A percentile compares a stretch with the other conserved stretches of the same genome.
Evolutionary conservation across 2,797 vertebrate species (phyloP).

Genomic region (Myoxocephalus aenaeus): DNA sequence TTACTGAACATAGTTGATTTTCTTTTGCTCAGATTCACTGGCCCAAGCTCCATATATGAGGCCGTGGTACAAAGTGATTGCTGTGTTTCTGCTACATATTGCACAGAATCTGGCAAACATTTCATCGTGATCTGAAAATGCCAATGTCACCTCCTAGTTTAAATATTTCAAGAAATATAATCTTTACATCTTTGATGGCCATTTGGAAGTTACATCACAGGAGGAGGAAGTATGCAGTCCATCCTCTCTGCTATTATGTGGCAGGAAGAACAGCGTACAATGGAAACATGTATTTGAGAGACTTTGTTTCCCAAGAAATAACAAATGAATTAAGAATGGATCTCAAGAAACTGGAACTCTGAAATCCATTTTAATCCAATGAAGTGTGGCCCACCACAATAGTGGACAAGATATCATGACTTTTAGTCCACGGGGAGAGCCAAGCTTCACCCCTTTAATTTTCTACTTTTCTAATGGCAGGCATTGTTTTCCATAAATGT

Average conservation of each 20-base stretch:
- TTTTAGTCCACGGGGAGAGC: too few species aligned
- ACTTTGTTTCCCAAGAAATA: neutral
- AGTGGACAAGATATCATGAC: too few species aligned
- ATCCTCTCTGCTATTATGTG: neutral
- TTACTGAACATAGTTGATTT: constrained; percentile 16
- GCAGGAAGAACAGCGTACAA: neutral
- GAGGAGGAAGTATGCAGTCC: neutral
- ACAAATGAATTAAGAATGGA: neutral
- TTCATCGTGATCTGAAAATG: constrained; percentile 20
- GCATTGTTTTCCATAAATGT: too few species aligned
- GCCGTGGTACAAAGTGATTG: neutral
- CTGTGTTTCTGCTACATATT: constrained; percentile 5
- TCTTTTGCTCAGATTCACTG: constrained; percentile 14
- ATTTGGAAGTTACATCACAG: neutral
- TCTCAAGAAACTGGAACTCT: neutral
- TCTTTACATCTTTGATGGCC: neutral
- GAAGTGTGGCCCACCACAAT: too few species aligned
- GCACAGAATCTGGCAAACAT: constrained; percentile 5
- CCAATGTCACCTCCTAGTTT: neutral
- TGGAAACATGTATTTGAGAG: neutral
- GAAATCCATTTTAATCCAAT: constrained; percentile 1
- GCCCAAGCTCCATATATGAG: constrained; percentile 10
- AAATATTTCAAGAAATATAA: neutral
- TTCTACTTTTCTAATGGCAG: too few species aligned
- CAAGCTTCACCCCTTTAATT: too few species aligned